Evolutionary conservation across 2,888 invertebrate genomes (phyloP).

Genomic region (Gymnosoma rotundatum): DNA sequence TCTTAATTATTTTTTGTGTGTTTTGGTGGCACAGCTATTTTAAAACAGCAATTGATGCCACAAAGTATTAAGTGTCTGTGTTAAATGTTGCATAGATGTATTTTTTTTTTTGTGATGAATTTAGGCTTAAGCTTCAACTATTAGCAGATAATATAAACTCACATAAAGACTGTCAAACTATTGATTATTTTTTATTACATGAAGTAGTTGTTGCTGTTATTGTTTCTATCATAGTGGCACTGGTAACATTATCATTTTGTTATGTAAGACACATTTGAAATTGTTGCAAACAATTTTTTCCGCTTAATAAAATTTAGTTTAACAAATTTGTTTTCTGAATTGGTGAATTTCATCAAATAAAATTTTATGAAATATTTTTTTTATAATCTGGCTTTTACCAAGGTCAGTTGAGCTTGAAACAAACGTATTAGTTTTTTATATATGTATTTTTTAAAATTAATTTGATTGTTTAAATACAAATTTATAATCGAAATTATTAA

Average conservation of each 20-base stretch:
- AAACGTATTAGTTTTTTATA: not conserved
- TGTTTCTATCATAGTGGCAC: constrained; percentile 14
- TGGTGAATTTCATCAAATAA: not conserved
- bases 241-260: constrained; percentile 33
- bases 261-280: constrained; percentile 33
- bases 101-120: too few relatives aligned
- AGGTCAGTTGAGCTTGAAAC: constrained; percentile 31
- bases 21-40: constrained; percentile 34
- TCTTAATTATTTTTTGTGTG: not conserved
- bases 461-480: not conserved
- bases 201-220: constrained; percentile 1
- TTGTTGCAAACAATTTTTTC: constrained; percentile 24
- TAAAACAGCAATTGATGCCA: constrained; percentile 33
- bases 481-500: not conserved
- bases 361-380: constrained; percentile 12
- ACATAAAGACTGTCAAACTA: not conserved
- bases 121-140: too few relatives aligned
- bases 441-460: not conserved
- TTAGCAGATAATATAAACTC: too few relatives aligned
- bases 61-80: constrained; percentile 2
- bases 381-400: constrained; percentile 1
- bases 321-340: not conserved
- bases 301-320: constrained; percentile 14
- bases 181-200: constrained; percentile 10
- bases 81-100: constrained; percentile 62